Base-by-base conservation (phyloP, 1,140 invertebrate species). In the Atta colombica region DNA sequence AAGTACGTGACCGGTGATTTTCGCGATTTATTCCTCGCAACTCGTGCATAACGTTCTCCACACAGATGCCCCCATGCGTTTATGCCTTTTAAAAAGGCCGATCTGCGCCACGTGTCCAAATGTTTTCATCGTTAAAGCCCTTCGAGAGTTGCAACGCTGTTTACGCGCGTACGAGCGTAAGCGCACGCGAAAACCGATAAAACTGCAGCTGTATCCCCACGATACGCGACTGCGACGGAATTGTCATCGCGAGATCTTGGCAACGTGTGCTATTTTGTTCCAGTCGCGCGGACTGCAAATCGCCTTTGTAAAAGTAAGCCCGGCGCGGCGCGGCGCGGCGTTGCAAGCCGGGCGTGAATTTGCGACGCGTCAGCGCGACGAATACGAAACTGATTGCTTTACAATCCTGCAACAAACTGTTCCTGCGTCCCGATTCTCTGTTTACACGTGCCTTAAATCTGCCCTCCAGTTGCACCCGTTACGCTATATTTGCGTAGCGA, bases 1-100 rank as follows among this genome's bases (percentile, higher is more conserved):
- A 53, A 66, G 61, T 78, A 85, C 82, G 82, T 85, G 82, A 85
- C 60, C 49, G 60, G 72, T 78, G 74, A 85, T 85, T 78, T 85
- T 45, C 60, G 63, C 74, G 74, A 85, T 77, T 85, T 85, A 85
- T 78, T 16, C 31, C 35, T 28, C 69, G 28, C 51, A 63, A n/a
- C 60, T 35, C 45, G 53, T 21, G 77, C 75, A 78, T 60, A 61
- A 35, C 49, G 69, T 53, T 72, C 39, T n/a, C 16, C 21, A 60
- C 31, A 49, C 60, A 61, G 49, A 60, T 60, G 18, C 66, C 68
- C 16, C 18, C 55, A 12, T n/a, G 18, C 45, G 49, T 71, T 81
- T 55, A 31, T 39, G 77, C n/a, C 14, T 16, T 45, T 81, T 69
- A 71, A 39, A 25, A 69, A n/a, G n/a, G 45, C 45, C 63, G 63